phyloP scores from a whole-genome alignment of 1,140 invertebrate genomes.

The Pachypeltis micranthus region DNA sequence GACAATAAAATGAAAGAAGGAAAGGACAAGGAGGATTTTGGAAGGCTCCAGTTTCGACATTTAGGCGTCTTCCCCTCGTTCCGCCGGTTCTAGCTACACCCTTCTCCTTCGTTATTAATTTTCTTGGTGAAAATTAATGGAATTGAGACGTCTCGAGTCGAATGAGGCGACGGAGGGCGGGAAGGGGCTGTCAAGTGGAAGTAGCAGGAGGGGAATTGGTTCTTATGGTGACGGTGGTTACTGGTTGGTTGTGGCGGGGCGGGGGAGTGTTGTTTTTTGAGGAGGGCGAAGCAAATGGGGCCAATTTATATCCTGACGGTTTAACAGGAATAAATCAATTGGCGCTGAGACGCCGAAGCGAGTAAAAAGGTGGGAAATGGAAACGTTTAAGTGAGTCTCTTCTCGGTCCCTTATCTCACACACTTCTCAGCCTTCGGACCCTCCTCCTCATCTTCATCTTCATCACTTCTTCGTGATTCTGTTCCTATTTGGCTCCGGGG shows the following conservation, averaged over 20 bases:
- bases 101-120: conserved; percentile 4
- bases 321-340: conserved; percentile 10
- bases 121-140: conserved; percentile 6
- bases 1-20: no score
- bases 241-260: no score
- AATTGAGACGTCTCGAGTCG: background rate
- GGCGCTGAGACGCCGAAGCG: background rate
- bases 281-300: background rate
- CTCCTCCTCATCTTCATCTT: no score
- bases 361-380: conserved; percentile 3
- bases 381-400: background rate
- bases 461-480: no score
- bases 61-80: no score
- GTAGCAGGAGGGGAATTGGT: background rate
- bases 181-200: no score
- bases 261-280: background rate
- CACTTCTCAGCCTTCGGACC: no score
- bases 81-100: background rate
- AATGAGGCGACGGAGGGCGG: background rate
- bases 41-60: no score
- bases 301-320: conserved; percentile 7
- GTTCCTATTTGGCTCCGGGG: no score
- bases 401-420: background rate
- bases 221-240: background rate
- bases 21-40: no score